Conservation (phyloP, 2,888 invertebrate genomes). For the Limnephilus auricula region DNA sequence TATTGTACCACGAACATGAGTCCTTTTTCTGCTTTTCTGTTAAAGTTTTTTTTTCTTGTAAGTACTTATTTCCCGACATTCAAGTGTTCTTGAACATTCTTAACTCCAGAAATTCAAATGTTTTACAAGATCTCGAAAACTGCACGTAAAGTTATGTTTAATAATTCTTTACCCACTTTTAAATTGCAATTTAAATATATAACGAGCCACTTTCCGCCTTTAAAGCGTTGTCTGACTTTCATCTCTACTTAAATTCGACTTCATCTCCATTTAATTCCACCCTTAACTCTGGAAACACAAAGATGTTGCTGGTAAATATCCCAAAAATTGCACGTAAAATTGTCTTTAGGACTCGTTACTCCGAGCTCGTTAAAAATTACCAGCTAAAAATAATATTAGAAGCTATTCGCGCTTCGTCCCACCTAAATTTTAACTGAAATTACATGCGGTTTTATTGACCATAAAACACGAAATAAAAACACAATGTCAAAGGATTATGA, state of each 20-base stretch:
- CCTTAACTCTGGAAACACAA: background rate
- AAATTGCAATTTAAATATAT: background rate
- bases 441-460: constrained; percentile 5
- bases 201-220: background rate
- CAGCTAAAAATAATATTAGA: background rate
- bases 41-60: too few relatives aligned
- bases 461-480: constrained; percentile 16
- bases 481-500: constrained; percentile 48
- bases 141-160: background rate
- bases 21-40: too few relatives aligned
- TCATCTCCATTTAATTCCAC: background rate
- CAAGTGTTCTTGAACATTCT: background rate
- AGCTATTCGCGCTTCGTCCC: background rate
- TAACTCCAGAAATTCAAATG: background rate
- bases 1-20: too few relatives aligned
- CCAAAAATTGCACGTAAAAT: background rate
- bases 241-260: background rate
- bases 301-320: background rate
- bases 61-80: background rate
- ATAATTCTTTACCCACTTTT: background rate
- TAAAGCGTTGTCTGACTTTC: background rate
- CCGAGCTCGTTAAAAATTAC: background rate
- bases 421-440: background rate
- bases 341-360: background rate
- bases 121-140: background rate